phyloP scores from a whole-genome alignment of 2,797 vertebrate species.

The Rhinatrema bivittatum region DNA sequence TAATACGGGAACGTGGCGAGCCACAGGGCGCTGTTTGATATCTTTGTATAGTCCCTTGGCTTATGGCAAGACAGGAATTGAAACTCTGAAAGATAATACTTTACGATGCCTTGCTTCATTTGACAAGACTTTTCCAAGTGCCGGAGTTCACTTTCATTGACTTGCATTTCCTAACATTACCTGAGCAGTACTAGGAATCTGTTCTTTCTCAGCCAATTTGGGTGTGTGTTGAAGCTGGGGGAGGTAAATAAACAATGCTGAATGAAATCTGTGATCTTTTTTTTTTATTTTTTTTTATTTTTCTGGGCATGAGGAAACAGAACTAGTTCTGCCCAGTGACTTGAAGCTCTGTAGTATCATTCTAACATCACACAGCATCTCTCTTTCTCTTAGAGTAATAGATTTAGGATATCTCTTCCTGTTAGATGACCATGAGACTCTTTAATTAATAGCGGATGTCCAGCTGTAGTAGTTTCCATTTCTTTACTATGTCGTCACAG shows the following conservation, averaged over 20 bases:
- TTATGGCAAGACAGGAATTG: too few species aligned
- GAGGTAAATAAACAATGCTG: constrained; percentile 11
- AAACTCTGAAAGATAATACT: too few species aligned
- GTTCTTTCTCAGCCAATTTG: constrained; percentile 14
- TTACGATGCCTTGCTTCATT: too few species aligned
- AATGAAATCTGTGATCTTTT: background rate
- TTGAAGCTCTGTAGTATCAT: constrained; percentile 6
- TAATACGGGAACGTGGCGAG: background rate
- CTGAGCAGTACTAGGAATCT: constrained; percentile 4
- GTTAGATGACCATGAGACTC: background rate
- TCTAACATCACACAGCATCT: background rate
- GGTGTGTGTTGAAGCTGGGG: too few species aligned
- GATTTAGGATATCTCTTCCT: constrained; percentile 13
- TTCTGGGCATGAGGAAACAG: background rate
- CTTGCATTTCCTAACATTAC: constrained; percentile 1
- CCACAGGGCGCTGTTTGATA: background rate
- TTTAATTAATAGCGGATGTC: constrained; percentile 19
- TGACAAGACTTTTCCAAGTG: background rate
- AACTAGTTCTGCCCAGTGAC: constrained; percentile 17
- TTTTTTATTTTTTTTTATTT: background rate
- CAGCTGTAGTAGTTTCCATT: constrained; percentile 18
- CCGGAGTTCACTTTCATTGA: background rate
- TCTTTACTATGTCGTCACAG: too few species aligned
- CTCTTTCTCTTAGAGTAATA: constrained; percentile 2
- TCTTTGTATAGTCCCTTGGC: too few species aligned